Conservation (phyloP, 1,140 invertebrate genomes). For the Dendroctonus ponderosae region DNA sequence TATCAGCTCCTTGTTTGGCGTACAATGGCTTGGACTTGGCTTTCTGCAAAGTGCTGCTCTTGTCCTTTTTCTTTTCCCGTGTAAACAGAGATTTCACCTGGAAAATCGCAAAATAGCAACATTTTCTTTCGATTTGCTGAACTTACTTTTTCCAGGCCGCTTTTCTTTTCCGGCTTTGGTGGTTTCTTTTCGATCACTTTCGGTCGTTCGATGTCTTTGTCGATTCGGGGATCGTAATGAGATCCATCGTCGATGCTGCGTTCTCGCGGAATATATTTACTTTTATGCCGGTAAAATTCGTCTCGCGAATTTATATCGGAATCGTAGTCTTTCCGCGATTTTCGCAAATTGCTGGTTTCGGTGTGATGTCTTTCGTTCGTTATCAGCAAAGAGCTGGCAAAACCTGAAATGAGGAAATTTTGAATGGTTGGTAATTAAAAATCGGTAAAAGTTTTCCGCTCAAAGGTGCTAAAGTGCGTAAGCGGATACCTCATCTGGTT, state of each 20-base stretch:
- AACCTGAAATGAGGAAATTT: constrained; percentile 41
- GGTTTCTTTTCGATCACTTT: constrained; percentile 58
- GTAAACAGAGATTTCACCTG: constrained; percentile 62
- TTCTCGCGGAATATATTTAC: constrained; percentile 58
- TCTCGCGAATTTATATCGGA: constrained; percentile 40
- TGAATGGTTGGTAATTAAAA: too few species aligned
- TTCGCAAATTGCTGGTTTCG: constrained; percentile 57
- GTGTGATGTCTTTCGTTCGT: constrained; percentile 66
- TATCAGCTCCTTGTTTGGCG: background rate
- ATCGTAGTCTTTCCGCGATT: constrained; percentile 51
- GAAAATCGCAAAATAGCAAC: background rate
- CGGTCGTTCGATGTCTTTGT: constrained; percentile 55
- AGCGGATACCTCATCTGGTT: too few species aligned
- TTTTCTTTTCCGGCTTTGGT: constrained; percentile 61
- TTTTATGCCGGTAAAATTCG: constrained; percentile 44
- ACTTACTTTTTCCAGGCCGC: constrained; percentile 64
- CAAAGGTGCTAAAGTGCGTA: too few species aligned
- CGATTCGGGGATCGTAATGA: constrained; percentile 59
- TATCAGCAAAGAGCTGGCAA: constrained; percentile 62
- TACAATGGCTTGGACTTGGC: constrained; percentile 2
- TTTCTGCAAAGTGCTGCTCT: constrained; percentile 26
- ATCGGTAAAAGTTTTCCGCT: too few species aligned
- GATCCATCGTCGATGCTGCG: constrained; percentile 63
- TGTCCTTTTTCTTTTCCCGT: constrained; percentile 60
- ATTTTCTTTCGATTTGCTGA: constrained; percentile 1